Conservation (phyloP, 2,113 vertebrate genomes). For the Nibea albiflora region DNA sequence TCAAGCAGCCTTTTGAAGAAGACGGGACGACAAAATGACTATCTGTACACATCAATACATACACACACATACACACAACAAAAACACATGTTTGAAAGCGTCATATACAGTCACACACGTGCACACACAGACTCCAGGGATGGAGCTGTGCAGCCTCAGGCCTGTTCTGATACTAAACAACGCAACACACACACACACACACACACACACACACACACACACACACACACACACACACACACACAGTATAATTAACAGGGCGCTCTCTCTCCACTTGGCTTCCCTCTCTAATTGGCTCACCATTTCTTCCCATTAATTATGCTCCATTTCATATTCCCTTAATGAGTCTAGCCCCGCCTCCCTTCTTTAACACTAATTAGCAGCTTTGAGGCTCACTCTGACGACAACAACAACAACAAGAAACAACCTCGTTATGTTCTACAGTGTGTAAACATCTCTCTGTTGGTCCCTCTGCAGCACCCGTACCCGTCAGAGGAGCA, state of each 20-base stretch:
- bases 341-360: slow-evolving; percentile 89
- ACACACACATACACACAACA: neutral
- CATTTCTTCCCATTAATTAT: slow-evolving; percentile 90
- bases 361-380: slow-evolving; percentile 85
- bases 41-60: neutral
- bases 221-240: slow-evolving; percentile 5
- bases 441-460: neutral
- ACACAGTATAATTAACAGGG: slow-evolving; percentile 77
- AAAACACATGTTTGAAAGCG: neutral
- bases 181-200: neutral
- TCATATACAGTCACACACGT: neutral
- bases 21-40: too few relatives aligned
- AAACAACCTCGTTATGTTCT: neutral
- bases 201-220: slow-evolving; percentile 11
- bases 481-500: slow-evolving; percentile 98
- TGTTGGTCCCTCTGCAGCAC: slow-evolving; percentile 86
- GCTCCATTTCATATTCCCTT: slow-evolving; percentile 89
- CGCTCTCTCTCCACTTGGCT: slow-evolving; percentile 90
- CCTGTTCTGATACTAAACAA: slow-evolving; percentile 51
- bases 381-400: slow-evolving; percentile 61
- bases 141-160: slow-evolving; percentile 14
- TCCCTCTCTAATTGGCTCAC: slow-evolving; percentile 92
- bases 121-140: neutral
- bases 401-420: slow-evolving; percentile 1
- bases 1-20: too few relatives aligned